Base-by-base conservation (phyloP, 2,888 invertebrate genomes). In the Patella pellucida region DNA sequence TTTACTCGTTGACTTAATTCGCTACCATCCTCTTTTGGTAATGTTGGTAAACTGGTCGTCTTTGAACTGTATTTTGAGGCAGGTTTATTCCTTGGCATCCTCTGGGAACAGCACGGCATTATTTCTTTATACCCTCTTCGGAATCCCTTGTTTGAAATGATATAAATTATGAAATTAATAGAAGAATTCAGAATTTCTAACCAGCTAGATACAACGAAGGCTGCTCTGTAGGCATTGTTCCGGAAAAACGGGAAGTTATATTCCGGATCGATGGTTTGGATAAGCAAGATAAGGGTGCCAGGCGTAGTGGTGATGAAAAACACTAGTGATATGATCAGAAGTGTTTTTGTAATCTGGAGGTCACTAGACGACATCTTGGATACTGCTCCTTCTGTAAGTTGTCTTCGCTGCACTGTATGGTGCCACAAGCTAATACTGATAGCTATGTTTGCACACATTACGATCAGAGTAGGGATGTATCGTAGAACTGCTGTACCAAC, bases 171-270 rank as follows among this genome's bases (percentile, higher is more conserved):
- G 23, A 62, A 62, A 9, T 62, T 62, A 14, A 62, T 23, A 62
- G 62, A 62, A 3, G 62, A 62, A 62, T 62, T 62, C 62, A 62
- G 7, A 19, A 62, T 23, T 23, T 62, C 62, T 9, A 62, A 23
- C 62, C 62, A 62, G 12, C 12, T 23, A 62, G 12, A 23, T 23
- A 62, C 23, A 62, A 62, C 23, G 19, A 62, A 3, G 3, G 62
- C 62, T 23, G 23, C 23, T 14, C 0, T 19, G 23, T 62, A 62
- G 23, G 11, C 19, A 16, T 62, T 62, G 23, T 62, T 62, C 23
- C 62, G 19, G 23, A 62, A 62, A 23, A 62, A 62, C 19, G 62
- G 62, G 14, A 62, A 62, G 19, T 62, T 62, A 62, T 62, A 62
- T 14, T 62, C 62, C 14, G 62, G 62, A 19, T 62, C 62, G 0